phyloP scores from a whole-genome alignment of 35 echinoderm and acorn worm species.

The Holothuria glaberrima region DNA sequence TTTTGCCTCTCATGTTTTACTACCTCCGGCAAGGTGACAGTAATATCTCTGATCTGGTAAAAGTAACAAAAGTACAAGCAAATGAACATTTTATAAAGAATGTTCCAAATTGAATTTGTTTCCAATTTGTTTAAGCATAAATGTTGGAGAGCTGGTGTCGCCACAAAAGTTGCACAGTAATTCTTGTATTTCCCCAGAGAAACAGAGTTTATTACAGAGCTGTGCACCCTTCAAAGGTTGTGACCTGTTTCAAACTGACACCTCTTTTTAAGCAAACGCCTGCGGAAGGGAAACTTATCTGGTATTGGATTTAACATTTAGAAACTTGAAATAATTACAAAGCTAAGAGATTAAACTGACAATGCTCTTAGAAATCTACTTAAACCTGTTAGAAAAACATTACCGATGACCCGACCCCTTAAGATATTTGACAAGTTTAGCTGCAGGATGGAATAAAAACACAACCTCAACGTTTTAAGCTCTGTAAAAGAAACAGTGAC shows the following conservation, averaged over 20 bases:
- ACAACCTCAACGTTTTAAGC: background rate
- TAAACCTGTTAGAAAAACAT: background rate
- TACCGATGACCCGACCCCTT: background rate
- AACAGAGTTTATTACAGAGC: constrained; percentile 19
- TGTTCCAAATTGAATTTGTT: constrained; percentile 48
- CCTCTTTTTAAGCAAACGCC: too few relatives aligned
- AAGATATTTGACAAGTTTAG: constrained; percentile 31
- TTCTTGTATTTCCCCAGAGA: constrained; percentile 35
- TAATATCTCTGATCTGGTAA: too few relatives aligned
- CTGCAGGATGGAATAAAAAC: constrained; percentile 22
- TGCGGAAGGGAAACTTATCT: too few relatives aligned
- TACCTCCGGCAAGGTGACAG: too few relatives aligned
- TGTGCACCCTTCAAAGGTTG: constrained; percentile 5
- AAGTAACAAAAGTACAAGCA: constrained; percentile 14
- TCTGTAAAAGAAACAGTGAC: constrained; percentile 28
- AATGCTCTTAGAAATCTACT: background rate
- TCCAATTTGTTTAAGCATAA: constrained; percentile 30
- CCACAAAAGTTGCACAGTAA: background rate
- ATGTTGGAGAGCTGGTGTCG: constrained; percentile 28
- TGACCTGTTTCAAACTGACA: background rate
- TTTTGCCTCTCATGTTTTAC: too few relatives aligned
- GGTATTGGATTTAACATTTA: too few relatives aligned
- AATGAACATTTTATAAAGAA: background rate
- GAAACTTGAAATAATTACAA: too few relatives aligned
- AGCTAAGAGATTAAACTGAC: too few relatives aligned